Evolutionary conservation across 2,888 invertebrate genomes (phyloP), one percentile per base, ranked within the genome.

Genomic region (Suillia variegata): DNA sequence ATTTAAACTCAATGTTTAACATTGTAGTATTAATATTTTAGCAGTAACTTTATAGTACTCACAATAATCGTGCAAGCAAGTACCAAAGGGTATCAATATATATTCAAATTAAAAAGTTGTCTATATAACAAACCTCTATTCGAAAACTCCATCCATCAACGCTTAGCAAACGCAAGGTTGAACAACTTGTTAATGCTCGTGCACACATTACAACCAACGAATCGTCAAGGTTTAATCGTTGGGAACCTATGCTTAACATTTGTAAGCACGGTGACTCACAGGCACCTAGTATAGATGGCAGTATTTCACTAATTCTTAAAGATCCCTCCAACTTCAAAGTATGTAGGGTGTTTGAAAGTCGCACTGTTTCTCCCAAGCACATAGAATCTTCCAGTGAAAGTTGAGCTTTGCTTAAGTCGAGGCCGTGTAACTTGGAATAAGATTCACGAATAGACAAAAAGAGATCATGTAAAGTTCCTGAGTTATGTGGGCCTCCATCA

Each of bases 131-230:
- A 62, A 85, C 85, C 82, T 86, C 85, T 67, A 86, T 82, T 68
- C 85, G 80, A 66, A 85, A 85, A 47, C 84, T 85, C 85, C 86
- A 86, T 62, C 85, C 85, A 65, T 85, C 85, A 62, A 86, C 78
- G 66, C 84, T 84, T 52, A 86, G 81, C 18, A 85, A 76, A 42
- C 84, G 75, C 2, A 86, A 79, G 3, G 84, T 84, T 12, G 84
- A 82, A 51, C 83, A 83, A 68, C 82, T 82, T 12, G 73, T 71
- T 47, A 76, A 58, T 4, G 76, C 68, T 62, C 75, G 66, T 1
- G 75, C 73, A 33, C 73, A 69, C 74, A 76, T 75, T 18, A 68
- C 68, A 38, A 75, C 70, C 47, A 82, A 81, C 26, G 81, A 80
- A 73, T 85, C 85, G 59, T 84, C 85, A 59, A 86, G 75, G 22